Evolutionary conservation across 2,888 invertebrate genomes (phyloP).

Genomic region (Leptarthrus brevirostris): DNA sequence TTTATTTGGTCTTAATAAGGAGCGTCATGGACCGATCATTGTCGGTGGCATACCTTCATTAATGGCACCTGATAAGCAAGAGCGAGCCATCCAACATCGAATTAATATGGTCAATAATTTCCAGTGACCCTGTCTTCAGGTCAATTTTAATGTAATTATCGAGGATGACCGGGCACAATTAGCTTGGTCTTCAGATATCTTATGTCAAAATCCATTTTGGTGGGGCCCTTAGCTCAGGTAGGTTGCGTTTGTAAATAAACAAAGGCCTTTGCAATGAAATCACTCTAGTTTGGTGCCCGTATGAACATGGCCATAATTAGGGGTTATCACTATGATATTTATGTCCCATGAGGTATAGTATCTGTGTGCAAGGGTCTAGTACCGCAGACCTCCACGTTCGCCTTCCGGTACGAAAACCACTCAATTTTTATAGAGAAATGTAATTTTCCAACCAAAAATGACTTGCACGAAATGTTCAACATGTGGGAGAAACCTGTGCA

Average conservation of each 20-base stretch:
- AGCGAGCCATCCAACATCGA: background rate
- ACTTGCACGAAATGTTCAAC: slow-evolving; percentile 6
- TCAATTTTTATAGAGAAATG: background rate
- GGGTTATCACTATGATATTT: background rate
- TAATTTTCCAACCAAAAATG: background rate
- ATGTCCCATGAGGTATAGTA: no score
- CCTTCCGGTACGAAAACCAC: background rate
- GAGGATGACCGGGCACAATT: background rate
- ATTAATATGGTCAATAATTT: slow-evolving; percentile 14
- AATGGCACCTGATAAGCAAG: no score
- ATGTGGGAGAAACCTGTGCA: slow-evolving; percentile 4
- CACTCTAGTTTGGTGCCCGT: no score
- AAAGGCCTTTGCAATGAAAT: no score
- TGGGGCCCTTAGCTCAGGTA: no score
- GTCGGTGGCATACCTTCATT: background rate
- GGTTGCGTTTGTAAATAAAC: no score
- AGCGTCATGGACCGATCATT: background rate
- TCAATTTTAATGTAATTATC: background rate
- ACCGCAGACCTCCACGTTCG: background rate
- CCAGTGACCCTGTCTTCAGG: slow-evolving; percentile 9
- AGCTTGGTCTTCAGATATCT: background rate
- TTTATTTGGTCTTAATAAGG: slow-evolving; percentile 10
- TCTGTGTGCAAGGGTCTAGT: background rate
- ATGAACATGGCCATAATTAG: background rate
- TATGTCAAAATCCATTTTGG: no score